Evolutionary conservation across 2,113 vertebrate genomes (phyloP), one percentile per base, ranked within the genome.

Genomic region (Oryzias melastigma): DNA sequence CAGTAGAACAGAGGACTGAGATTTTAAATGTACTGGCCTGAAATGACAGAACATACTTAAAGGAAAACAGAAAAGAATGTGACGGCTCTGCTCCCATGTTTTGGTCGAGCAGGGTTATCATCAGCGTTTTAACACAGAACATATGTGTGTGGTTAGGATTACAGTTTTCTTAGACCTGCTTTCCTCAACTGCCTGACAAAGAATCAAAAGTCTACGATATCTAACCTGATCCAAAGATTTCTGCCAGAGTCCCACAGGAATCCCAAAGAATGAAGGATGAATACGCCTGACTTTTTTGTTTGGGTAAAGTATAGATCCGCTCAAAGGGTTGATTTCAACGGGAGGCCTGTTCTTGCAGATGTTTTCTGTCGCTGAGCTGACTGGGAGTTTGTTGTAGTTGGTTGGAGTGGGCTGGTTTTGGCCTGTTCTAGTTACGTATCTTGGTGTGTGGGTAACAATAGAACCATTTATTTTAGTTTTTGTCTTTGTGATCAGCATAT

Each of bases 61-160:
- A 69, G 74, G 52, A 53, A 62, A 80, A 69, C 67, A 60, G 65
- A 55, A 74, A 43, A 35, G 41, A 46, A 13, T 46, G 51, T 4
- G 8, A 7, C 55, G 4, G 1, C 70, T 78, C 57, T 24, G 58
- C 67, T 65, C 69, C 54, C 58, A 20, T 52, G 12, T 48, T 53
- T 65, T 56, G 74, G 76, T 62, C 57, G 25, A 48, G 70, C 2
- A 5, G 25, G 50, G 44, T 87, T 75, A 80, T 72, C 72, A 59
- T 45, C 72, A 60, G 64, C 29, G 0, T 50, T 65, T 69, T 76
- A 85, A 84, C 65, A 52, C 12, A 71, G 79, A 78, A 61, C 83
- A 83, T 75, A 65, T 81, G 82, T 66, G 27, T 62, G 65, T 57
- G 27, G 48, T 47, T 65, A 46, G 20, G 42, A 54, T 76, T 80